Evolutionary conservation across 2,797 vertebrate genomes (phyloP), one percentile per base, ranked within the genome.

Genomic region (Pseudochromis fuscus): DNA sequence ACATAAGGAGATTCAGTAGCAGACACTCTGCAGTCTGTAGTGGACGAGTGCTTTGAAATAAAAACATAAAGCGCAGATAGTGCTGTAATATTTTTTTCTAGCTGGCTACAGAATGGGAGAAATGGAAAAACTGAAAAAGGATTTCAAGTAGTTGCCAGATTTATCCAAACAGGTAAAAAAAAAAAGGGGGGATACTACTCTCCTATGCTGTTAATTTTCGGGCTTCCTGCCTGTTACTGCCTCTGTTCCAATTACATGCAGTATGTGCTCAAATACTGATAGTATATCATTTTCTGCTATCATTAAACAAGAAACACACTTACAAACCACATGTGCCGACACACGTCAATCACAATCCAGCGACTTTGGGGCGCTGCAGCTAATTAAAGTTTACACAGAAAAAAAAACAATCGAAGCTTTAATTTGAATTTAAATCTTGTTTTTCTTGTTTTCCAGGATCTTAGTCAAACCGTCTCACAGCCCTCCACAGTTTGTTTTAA

Each of bases 11-110:
- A 77, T 70, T 72, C 60, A 67, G 51, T 46, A 55, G 23, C 52
- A 62, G 51, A 33, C 31, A 21, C 81, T 76, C 78, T 79, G 40
- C 78, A 66, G 48, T 63, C 55, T 33, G 2, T 28, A 31, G 28
- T 18, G 46, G 55, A 8, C 0, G 40, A 62, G 23, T 19, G 16
- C 62, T 82, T 84, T 74, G 66, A 77, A 68, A 79, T 67, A 28
- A 45, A 51, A 71, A 72, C 51, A 42, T 50, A 60, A 70, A 71
- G 42, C 23, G 40, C 40, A 44, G 51, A 50, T 25, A 45, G 24
- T 24, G 23, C 33, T 42, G 50, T 23, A 62, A 66, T 63, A 30
- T 66, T 63, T 59, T 45, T 63, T 31, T 55, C 7, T 0, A 31
- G 58, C 57, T 45, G 15, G 18, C 16, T 27, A 10, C 27, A 57